These are phyloP conservation scores for Aptenodytes forsteri DNA, from an alignment of 2,113 vertebrate species.

Conservation along the genomic window DNA sequence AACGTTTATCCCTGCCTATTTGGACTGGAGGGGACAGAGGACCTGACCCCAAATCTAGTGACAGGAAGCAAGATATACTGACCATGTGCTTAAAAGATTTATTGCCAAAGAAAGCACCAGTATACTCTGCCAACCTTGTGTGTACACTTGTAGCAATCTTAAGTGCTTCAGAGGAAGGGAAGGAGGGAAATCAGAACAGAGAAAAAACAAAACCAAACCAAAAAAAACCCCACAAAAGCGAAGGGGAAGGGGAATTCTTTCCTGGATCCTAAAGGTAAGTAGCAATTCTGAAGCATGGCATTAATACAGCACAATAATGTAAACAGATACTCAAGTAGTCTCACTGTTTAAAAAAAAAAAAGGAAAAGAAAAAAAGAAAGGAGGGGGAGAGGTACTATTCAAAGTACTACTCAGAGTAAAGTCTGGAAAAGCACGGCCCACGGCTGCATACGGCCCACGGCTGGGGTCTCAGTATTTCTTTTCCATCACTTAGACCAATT, in stretches of 20 bases:
- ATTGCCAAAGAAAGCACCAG: background rate
- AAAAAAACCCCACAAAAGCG: background rate
- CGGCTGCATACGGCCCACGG: background rate
- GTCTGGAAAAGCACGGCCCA: constrained; percentile 21
- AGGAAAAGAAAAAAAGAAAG: too few species aligned
- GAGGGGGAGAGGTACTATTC: background rate
- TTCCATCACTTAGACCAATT: constrained; percentile 21
- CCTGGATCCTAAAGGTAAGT: background rate
- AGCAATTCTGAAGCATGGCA: background rate
- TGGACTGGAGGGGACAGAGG: background rate
- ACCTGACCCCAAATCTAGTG: background rate
- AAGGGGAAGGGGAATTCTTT: background rate
- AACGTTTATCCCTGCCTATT: background rate
- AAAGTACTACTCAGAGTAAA: constrained; percentile 7
- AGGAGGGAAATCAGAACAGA: background rate
- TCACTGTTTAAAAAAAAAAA: background rate
- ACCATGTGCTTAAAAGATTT: background rate
- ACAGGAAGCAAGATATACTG: background rate
- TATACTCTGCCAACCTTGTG: background rate
- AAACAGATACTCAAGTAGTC: constrained; percentile 34
- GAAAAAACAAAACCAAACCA: background rate
- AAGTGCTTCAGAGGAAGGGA: background rate
- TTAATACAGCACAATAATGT: background rate
- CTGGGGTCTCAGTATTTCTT: constrained; percentile 52
- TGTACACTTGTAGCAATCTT: background rate